Evolutionary conservation across 2,113 vertebrate genomes (phyloP), one percentile per base, ranked within the genome.

Genomic region (Accipiter cooperii): DNA sequence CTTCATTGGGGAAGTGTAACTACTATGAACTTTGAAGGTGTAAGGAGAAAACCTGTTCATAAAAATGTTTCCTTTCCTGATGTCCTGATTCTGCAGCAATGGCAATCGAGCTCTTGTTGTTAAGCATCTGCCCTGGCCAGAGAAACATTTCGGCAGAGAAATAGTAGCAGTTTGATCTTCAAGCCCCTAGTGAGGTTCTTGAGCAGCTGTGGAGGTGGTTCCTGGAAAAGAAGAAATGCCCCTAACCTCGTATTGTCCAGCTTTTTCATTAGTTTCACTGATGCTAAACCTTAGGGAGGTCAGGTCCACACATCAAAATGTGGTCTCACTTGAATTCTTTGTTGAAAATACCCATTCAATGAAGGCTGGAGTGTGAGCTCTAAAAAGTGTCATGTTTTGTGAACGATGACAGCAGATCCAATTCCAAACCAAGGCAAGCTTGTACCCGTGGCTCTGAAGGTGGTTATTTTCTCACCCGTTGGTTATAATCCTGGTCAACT

Each of bases 201-300:
- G 22, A 64, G 60, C n/a, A 66, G 17, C 38, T 64, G 22, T 49
- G 44, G 21, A 74, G 12, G 10, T 66, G 38, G 5, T 55, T 75
- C 47, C 61, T 12, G 18, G 42, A 66, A 63, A 51, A 51, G 10
- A 52, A 49, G 38, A 71, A 82, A 55, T 49, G 16, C 16, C 24
- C 20, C 12, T 14, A n/a, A 17, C 9, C 7, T 92, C 0, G 0
- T 58, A n/a, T 60, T 0, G 0, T 34, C 61, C 20, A 13, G 3
- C 21, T 65, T 49, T 71, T 57, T 87, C 44, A 14, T 54, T 49
- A 61, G 24, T 73, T 73, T 93, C 73, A 34, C 28, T 34, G 46
- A 7, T 82, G 14, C 5, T 73, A 34, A 36, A 78, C 26, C 47
- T 71, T 33, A 34, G 60, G 51, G 78, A 60, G 18, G 66, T 55